These are phyloP conservation scores for Strigops habroptila DNA, from an alignment of 2,113 vertebrate genomes.

Conservation along the genomic window DNA sequence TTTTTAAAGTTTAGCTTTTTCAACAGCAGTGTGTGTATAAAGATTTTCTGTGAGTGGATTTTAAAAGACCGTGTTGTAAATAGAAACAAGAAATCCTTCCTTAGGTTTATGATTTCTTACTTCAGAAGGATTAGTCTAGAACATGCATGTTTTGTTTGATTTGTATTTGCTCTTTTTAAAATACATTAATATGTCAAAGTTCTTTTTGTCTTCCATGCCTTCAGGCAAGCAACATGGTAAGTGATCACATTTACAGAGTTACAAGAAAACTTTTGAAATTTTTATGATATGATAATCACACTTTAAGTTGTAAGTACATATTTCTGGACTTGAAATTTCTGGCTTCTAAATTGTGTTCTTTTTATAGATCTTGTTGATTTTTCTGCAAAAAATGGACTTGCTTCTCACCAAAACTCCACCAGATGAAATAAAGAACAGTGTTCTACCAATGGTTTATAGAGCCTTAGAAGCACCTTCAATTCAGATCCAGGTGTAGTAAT, in stretches of 20 bases:
- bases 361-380: constrained; percentile 93
- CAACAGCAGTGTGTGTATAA: background rate
- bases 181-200: constrained; percentile 65
- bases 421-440: constrained; percentile 94
- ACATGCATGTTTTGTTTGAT: background rate
- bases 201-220: constrained; percentile 85
- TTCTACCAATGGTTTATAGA: constrained; percentile 96
- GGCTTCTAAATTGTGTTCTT: constrained; percentile 17
- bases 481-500: constrained; percentile 91
- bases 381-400: constrained; percentile 99
- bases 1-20: background rate
- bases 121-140: background rate
- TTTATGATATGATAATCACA: background rate
- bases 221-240: constrained; percentile 99
- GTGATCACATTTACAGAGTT: constrained; percentile 73
- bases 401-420: constrained; percentile 95
- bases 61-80: background rate
- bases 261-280: constrained; percentile 27
- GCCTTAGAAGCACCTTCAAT: constrained; percentile 95
- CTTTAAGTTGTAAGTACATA: background rate
- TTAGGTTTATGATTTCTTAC: background rate
- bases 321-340: background rate
- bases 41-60: background rate
- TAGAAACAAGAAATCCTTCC: background rate
- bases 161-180: constrained; percentile 41